Evolutionary conservation across 2,888 invertebrate species (phyloP), one percentile per base, ranked within the genome.

Genomic region (Chloroclystis v-ata): DNA sequence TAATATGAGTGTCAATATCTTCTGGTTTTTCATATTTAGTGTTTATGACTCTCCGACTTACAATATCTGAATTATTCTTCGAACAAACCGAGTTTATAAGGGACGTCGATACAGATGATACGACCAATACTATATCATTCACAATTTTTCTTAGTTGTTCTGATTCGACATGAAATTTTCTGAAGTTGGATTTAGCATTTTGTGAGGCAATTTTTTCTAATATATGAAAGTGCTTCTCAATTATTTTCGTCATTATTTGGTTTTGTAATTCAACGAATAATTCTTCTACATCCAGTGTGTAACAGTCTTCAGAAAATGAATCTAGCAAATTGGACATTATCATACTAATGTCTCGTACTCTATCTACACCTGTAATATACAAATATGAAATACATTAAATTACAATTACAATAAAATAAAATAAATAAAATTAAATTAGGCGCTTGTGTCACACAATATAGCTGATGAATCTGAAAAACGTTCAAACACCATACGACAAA

Each of bases 31-130:
- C 10, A 1, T 41, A 25, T 2, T 30, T 13, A 10, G 43, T 20
- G 9, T 45, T 47, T 11, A 43, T 46, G 1, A 11, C 38, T 42
- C 35, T 41, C 51, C 43, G 24, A 47, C 45, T 10, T 47, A 43
- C 43, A 9, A 5, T n/a, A 20, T 46, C 24, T 20, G n/a, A 5
- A 29, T 4, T n/a, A 20, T 28, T n/a, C 8, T 30, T 47, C 13
- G 45, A 1, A 59, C 83, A 83, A 1, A 82, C 47, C 3, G 70
- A 59, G 7, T 59, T 63, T 10, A 75, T 63, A 10, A 82, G 51
- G 20, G 71, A 64, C 13, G 59, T 44, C 4, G 69, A 60, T 11
- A 82, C 54, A 7, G 75, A 61, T 37, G 60, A 66, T n/a, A 82
- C 59, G 33, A 78, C 59, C 8, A 57, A 35, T 42, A 56, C 60